Percentiles rank a stretch among this genome's conserved stretches.
These are phyloP conservation scores for Microtus richardsoni DNA, from an alignment of 2,113 vertebrate species.

Conservation along the genomic window DNA sequence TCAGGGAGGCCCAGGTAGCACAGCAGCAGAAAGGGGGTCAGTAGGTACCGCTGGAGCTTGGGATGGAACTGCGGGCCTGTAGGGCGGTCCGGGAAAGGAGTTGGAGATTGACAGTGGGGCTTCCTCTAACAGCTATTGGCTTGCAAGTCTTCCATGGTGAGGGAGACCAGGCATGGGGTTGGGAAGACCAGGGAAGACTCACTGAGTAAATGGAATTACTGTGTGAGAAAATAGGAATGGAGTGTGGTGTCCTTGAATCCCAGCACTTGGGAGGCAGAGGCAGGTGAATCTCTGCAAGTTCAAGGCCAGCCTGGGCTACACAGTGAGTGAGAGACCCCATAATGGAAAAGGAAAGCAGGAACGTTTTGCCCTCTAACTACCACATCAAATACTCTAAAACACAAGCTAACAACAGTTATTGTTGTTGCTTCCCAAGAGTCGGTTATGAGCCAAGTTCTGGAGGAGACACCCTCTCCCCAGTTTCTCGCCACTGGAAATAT, in stretches of 20 bases:
- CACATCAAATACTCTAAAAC: background rate
- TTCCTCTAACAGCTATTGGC: background rate
- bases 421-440: background rate
- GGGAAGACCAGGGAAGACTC: background rate
- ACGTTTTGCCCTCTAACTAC: background rate
- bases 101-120: background rate
- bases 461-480: background rate
- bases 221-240: background rate
- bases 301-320: background rate
- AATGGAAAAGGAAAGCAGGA: background rate
- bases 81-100: background rate
- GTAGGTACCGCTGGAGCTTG: background rate
- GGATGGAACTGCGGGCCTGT: background rate
- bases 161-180: background rate
- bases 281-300: background rate
- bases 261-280: background rate
- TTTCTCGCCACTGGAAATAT: background rate
- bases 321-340: background rate
- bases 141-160: background rate
- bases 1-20: conserved; percentile 53
- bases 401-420: background rate
- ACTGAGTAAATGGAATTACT: background rate
- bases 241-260: background rate
- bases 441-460: conserved; percentile 2
- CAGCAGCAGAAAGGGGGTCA: conserved; percentile 55